A percentile compares a stretch with the other conserved stretches of the same genome.
Conservation (phyloP, 1,140 invertebrate species). For the Neoseiulus cucumeris region DNA sequence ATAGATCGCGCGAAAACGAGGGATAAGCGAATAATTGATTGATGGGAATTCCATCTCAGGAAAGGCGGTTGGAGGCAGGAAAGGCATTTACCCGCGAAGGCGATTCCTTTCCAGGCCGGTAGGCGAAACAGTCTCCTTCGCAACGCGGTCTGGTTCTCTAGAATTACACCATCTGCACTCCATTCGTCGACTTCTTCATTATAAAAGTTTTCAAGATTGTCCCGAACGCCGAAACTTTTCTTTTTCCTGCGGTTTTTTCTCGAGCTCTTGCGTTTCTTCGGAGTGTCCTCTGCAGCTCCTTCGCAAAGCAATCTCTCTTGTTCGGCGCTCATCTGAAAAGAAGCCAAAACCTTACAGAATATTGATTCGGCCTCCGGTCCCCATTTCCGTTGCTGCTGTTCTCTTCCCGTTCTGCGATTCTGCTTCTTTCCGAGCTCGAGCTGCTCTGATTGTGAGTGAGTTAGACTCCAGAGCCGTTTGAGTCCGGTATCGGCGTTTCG, state of each 20-base stretch:
- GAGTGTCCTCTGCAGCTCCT: neutral
- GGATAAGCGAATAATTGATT: too few species aligned
- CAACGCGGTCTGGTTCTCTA: neutral
- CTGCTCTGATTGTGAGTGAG: too few species aligned
- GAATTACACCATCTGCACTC: conserved; percentile 6
- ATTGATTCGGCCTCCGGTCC: too few species aligned
- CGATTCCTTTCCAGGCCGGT: conserved; percentile 3
- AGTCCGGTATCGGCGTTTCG: too few species aligned
- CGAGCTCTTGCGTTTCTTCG: neutral
- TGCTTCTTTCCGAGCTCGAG: too few species aligned
- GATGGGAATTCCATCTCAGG: neutral
- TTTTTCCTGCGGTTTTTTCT: neutral
- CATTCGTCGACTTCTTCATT: conserved; percentile 9
- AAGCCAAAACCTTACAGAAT: too few species aligned
- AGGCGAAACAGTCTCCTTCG: neutral
- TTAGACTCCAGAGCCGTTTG: too few species aligned
- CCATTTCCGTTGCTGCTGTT: too few species aligned
- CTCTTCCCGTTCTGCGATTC: too few species aligned
- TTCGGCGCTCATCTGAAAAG: neutral
- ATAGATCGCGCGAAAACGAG: too few species aligned
- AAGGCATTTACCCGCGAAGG: neutral
- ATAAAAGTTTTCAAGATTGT: conserved; percentile 4
- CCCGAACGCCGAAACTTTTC: conserved; percentile 1
- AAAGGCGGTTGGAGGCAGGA: neutral
- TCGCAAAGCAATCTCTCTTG: neutral